Conservation (phyloP, 2,888 invertebrate species). For the Drosophila nigricruria region DNA sequence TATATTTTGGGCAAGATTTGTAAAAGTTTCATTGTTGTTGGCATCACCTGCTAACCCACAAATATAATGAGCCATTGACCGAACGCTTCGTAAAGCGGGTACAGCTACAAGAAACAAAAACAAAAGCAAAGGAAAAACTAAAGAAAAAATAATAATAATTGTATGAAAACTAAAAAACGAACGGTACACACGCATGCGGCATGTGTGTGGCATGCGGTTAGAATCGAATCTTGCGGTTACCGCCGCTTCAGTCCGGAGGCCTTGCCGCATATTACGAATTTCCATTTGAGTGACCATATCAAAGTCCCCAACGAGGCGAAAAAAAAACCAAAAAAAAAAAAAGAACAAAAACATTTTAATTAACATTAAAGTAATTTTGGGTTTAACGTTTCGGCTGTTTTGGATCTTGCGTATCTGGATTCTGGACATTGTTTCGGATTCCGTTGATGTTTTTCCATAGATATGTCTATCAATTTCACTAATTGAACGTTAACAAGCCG, state of each 20-base stretch:
- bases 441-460: conserved; percentile 51
- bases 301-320: conserved; percentile 31
- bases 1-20: conserved; percentile 45
- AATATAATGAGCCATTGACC: conserved; percentile 80
- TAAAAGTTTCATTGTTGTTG: conserved; percentile 54
- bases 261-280: conserved; percentile 50
- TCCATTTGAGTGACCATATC: conserved; percentile 68
- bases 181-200: conserved; percentile 60
- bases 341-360: conserved; percentile 67
- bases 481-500: conserved; percentile 78
- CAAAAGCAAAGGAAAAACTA: conserved; percentile 24
- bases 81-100: conserved; percentile 43
- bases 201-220: conserved; percentile 74
- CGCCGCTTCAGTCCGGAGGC: conserved; percentile 29
- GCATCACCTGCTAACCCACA: conserved; percentile 81
- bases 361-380: conserved; percentile 68
- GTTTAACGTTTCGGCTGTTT: conserved; percentile 41
- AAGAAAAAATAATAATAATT: conserved; percentile 17
- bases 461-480: conserved; percentile 80
- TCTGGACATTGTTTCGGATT: conserved; percentile 8
- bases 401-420: conserved; percentile 19
- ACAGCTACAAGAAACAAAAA: conserved; percentile 31
- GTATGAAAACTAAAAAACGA: conserved; percentile 31
- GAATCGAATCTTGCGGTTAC: conserved; percentile 56
- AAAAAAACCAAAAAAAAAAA: conserved; percentile 3